Base-by-base conservation (phyloP, 2,888 invertebrate genomes). In the Podabrus alpinus region DNA sequence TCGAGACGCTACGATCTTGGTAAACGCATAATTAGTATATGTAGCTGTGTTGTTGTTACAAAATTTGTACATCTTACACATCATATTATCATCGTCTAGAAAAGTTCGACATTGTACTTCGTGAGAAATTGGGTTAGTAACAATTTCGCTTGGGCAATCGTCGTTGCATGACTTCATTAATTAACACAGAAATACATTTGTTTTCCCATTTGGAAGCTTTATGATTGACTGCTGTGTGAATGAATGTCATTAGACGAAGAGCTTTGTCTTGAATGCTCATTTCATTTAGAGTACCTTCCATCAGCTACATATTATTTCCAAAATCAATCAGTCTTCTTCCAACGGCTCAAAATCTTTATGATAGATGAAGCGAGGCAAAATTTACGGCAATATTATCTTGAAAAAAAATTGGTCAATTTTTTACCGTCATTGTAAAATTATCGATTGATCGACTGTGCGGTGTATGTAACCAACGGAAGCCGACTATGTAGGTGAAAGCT, bases 1-100 rank as follows among this genome's bases (percentile, higher is more conserved):
- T 45, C 11, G 15, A 59, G 59, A 69, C 21, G 29, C 66, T 17
- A 59, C n/a, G 66, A 29, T 25, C 59, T 15, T 64, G 19, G 64
- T 59, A 72, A 16, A 59, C 64, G 69, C n/a, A 61, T 69, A 73
- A 73, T 73, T 73, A 73, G 64, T 59, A 69, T n/a, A n/a, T n/a
- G n/a, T n/a, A n/a, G n/a, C n/a, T n/a, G 68, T 59, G 4, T 3
- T n/a, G 62, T 66, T 59, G 69, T 59, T 66, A 64, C 59, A 64
- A 73, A 73, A 68, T 25, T 66, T 17, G 59, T 67, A 67, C 15
- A 15, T 15, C n/a, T 13, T 25, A 16, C 45, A 29, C 29, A 29
- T n/a, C n/a, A n/a, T n/a, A n/a, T n/a, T n/a, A n/a, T n/a, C 67
- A n/a, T n/a, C 45, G 62, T 62, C 61, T 19, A 17, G 10, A 19